These are phyloP conservation scores for Ennomos erosarius DNA, from an alignment of 2,888 invertebrate species.

Conservation along the genomic window DNA sequence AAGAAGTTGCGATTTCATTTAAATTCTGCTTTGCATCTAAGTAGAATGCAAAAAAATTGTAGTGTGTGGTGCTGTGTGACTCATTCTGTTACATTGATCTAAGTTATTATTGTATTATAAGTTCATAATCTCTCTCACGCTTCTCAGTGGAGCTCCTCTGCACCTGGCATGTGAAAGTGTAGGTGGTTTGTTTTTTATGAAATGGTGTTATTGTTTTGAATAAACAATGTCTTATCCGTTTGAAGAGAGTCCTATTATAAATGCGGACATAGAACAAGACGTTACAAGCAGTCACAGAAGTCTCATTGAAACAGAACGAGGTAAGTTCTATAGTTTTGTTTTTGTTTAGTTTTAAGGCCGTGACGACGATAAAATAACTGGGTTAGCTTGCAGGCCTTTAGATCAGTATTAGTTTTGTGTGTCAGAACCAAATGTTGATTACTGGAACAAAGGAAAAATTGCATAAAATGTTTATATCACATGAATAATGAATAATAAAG, in stretches of 20 bases:
- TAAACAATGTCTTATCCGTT: conserved; percentile 66
- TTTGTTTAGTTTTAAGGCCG: conserved; percentile 7
- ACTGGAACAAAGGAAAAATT: no score
- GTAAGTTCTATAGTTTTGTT: conserved; percentile 46
- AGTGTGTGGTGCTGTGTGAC: conserved; percentile 15
- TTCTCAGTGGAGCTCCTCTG: no score
- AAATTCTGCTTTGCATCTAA: neutral
- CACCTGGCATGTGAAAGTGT: neutral
- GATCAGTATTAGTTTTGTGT: no score
- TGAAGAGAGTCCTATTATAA: conserved; percentile 78
- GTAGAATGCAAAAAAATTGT: conserved; percentile 4
- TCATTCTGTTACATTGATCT: conserved; percentile 1
- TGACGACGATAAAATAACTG: neutral
- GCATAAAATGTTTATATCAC: no score
- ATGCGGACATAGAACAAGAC: conserved; percentile 76
- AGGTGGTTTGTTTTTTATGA: conserved; percentile 4
- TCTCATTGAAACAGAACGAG: conserved; percentile 65
- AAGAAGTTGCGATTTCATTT: no score
- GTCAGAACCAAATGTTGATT: no score
- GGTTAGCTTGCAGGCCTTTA: no score
- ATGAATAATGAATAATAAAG: no score
- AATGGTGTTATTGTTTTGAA: conserved; percentile 54
- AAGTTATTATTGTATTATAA: neutral
- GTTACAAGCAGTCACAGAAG: conserved; percentile 69
- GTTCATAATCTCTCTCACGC: neutral